These are phyloP conservation scores for Mastomys coucha DNA, from an alignment of 2,113 vertebrate species.

Conservation along the genomic window DNA sequence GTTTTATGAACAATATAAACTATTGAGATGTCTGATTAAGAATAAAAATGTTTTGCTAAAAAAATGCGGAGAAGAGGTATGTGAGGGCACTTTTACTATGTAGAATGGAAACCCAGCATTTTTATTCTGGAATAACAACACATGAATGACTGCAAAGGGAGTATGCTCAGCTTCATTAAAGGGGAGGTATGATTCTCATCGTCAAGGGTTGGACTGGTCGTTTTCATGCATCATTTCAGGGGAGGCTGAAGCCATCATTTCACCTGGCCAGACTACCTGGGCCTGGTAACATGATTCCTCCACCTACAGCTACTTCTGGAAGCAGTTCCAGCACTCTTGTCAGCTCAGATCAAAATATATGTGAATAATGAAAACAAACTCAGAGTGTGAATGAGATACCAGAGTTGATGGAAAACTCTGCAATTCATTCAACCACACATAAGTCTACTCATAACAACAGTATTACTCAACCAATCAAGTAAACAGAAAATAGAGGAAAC, in stretches of 20 bases:
- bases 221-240: too few relatives aligned
- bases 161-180: neutral
- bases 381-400: neutral
- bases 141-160: neutral
- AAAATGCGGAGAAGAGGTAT: neutral
- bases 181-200: neutral
- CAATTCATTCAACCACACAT: neutral
- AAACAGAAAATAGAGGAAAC: neutral
- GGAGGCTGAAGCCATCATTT: neutral
- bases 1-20: neutral
- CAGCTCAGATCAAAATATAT: neutral
- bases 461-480: neutral
- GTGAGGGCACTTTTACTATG: neutral
- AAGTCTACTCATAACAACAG: neutral
- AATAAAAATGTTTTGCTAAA: neutral
- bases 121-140: neutral
- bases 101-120: neutral
- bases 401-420: too few relatives aligned
- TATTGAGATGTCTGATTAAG: neutral
- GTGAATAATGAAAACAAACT: neutral
- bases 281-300: neutral
- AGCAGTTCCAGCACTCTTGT: neutral
- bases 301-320: neutral
- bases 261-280: fast-evolving
- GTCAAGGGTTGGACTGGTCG: too few relatives aligned